A percentile compares a stretch with the other conserved stretches of the same genome.
These are phyloP conservation scores for Anas capensis DNA, from an alignment of 2,797 vertebrate species.

Conservation along the genomic window DNA sequence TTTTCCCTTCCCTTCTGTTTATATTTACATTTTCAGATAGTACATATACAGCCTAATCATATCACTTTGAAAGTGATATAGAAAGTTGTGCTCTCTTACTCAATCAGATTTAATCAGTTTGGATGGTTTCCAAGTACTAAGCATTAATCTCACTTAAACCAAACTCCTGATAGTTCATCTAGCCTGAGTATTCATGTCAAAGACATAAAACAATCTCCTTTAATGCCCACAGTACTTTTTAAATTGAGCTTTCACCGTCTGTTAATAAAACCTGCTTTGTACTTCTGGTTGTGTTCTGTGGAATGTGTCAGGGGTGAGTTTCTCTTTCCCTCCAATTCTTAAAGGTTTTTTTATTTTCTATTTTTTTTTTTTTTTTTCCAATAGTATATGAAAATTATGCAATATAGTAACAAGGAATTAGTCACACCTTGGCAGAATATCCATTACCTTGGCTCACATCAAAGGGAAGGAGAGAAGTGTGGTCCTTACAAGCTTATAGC, in stretches of 20 bases:
- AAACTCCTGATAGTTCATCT: conserved; percentile 75
- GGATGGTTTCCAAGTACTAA: conserved; percentile 75
- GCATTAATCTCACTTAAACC: conserved; percentile 80
- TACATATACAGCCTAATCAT: conserved; percentile 42
- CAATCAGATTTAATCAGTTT: conserved; percentile 80
- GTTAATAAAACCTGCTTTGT: conserved; percentile 76
- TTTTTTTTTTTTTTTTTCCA: conserved; percentile 15
- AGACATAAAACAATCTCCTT: conserved; percentile 78
- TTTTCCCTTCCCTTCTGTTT: conserved; percentile 42
- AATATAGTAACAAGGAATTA: conserved; percentile 61
- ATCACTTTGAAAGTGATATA: conserved; percentile 74
- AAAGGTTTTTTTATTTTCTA: background rate
- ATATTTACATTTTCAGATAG: conserved; percentile 57
- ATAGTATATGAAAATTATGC: conserved; percentile 62
- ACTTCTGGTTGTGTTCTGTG: conserved; percentile 34
- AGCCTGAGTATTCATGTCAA: conserved; percentile 74
- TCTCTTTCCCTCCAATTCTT: conserved; percentile 50
- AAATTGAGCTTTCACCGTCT: conserved; percentile 71
- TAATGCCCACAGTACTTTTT: conserved; percentile 73
- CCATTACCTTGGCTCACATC: conserved; percentile 74
- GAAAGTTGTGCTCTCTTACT: conserved; percentile 76
- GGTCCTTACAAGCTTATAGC: conserved; percentile 58
- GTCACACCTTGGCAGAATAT: conserved; percentile 50
- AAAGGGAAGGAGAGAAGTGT: conserved; percentile 79
- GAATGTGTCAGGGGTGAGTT: conserved; percentile 53